Evolutionary conservation across 2,888 invertebrate genomes (phyloP).

Genomic region (Acanthosepion pharaonis): DNA sequence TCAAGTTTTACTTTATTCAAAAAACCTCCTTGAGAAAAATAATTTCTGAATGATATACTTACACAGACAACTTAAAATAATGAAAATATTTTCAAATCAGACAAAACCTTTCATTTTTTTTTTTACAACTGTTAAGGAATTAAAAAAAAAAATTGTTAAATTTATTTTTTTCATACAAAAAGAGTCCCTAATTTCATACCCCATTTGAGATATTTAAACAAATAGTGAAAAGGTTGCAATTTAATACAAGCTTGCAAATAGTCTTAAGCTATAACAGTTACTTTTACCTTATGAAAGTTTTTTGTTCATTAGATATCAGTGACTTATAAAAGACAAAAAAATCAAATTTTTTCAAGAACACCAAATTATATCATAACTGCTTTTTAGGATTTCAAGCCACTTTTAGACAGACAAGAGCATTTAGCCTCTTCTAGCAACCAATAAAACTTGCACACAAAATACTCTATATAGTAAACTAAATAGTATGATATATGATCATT

Average conservation of each 20-base stretch:
- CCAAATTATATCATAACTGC: no score
- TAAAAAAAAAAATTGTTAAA: not conserved
- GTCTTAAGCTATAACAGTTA: not conserved
- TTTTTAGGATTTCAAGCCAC: no score
- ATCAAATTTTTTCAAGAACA: no score
- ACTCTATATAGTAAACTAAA: no score
- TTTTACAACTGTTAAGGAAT: not conserved
- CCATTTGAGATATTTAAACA: not conserved
- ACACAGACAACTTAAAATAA: not conserved
- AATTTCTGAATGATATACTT: not conserved
- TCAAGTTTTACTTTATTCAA: not conserved
- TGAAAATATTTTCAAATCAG: not conserved
- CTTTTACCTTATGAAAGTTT: no score
- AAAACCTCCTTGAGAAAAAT: not conserved
- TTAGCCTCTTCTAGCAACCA: no score
- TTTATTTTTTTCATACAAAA: not conserved
- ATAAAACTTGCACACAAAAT: no score
- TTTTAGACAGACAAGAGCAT: no score
- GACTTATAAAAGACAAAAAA: no score
- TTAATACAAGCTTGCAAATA: not conserved
- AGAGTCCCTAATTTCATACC: no score
- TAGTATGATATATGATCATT: no score
- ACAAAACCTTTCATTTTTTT: not conserved
- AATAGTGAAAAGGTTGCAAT: not conserved
- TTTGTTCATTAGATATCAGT: no score